A percentile compares a stretch with the other conserved stretches of the same genome.
Conservation (phyloP, 2,113 vertebrate genomes). For the Osmerus eperlanus region DNA sequence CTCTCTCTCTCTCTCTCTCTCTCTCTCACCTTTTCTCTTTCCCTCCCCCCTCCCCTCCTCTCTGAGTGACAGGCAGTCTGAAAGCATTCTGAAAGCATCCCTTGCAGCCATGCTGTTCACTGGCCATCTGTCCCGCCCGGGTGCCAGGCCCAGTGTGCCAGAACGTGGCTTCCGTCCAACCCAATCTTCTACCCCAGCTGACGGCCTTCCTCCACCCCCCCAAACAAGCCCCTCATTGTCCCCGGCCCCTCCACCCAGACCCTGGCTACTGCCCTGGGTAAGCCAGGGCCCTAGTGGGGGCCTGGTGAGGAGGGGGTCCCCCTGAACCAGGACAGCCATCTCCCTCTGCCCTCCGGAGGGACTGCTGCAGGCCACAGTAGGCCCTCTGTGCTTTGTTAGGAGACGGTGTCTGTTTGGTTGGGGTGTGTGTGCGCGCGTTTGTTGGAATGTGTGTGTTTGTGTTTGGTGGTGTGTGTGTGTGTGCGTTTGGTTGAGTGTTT, state of each 20-base stretch:
- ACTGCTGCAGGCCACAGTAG: slow-evolving; percentile 45
- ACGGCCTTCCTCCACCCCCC: slow-evolving; percentile 48
- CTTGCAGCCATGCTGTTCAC: slow-evolving; percentile 56
- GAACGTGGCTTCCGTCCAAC: slow-evolving; percentile 43
- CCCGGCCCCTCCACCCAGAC: slow-evolving; percentile 22
- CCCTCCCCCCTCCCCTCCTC: background rate
- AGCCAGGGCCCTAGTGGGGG: slow-evolving; percentile 35
- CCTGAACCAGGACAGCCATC: slow-evolving; percentile 31
- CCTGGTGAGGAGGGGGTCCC: slow-evolving; percentile 38
- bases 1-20: background rate
- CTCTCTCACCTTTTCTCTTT: background rate
- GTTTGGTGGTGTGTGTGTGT: background rate
- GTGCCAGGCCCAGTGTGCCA: slow-evolving; percentile 64
- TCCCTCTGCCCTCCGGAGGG: background rate
- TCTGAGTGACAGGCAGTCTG: slow-evolving; percentile 35
- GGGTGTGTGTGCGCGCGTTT: slow-evolving; percentile 1
- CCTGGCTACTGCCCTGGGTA: slow-evolving; percentile 40
- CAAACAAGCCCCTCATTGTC: slow-evolving; percentile 66
- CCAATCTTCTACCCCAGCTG: slow-evolving; percentile 55
- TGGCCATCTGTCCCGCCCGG: slow-evolving; percentile 67
- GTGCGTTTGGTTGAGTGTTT: slow-evolving; percentile 30
- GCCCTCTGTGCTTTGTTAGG: slow-evolving; percentile 50
- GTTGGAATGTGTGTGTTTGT: slow-evolving; percentile 1
- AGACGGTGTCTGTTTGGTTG: slow-evolving; percentile 1
- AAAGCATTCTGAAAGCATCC: slow-evolving; percentile 49